Evolutionary conservation across 2,888 invertebrate genomes (phyloP).

Genomic region (Furcula furcula): DNA sequence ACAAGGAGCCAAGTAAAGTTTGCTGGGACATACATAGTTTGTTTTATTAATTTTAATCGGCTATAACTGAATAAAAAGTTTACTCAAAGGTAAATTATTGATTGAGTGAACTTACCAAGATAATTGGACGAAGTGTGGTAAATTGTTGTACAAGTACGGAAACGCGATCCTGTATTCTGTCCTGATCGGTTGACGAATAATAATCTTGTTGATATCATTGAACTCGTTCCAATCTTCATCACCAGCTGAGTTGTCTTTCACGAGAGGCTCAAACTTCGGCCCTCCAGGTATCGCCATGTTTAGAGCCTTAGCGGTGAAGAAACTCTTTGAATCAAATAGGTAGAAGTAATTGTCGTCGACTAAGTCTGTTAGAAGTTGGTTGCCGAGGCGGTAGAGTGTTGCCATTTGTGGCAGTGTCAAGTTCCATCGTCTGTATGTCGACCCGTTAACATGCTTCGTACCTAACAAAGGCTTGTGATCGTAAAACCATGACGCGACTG

Average conservation of each 20-base stretch:
- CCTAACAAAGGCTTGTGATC: constrained; percentile 98
- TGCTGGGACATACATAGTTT: no score
- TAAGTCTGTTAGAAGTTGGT: constrained; percentile 98
- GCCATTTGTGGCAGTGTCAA: constrained; percentile 98
- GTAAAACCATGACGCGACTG: constrained; percentile 98
- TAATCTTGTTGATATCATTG: constrained; percentile 99
- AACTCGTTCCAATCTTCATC: constrained; percentile 99
- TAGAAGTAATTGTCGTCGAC: constrained; percentile 99
- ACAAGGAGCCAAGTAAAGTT: no score
- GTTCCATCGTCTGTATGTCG: constrained; percentile 98
- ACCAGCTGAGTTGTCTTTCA: constrained; percentile 98
- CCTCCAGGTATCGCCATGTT: constrained; percentile 99
- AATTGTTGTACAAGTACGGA: constrained; percentile 99
- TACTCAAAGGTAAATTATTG: constrained; percentile 4
- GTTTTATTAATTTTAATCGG: no score
- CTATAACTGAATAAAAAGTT: no score
- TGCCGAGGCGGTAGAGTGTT: constrained; percentile 97
- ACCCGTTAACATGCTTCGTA: constrained; percentile 96
- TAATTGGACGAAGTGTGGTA: constrained; percentile 98
- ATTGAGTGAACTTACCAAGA: constrained; percentile 91
- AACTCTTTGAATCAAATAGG: constrained; percentile 99
- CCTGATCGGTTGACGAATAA: constrained; percentile 98
- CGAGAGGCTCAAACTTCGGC: constrained; percentile 99
- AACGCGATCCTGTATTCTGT: constrained; percentile 99
- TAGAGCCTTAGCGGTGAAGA: constrained; percentile 99